Evolutionary conservation across 2,888 invertebrate species (phyloP), one percentile per base, ranked within the genome.

Genomic region (Pollenia amentaria): DNA sequence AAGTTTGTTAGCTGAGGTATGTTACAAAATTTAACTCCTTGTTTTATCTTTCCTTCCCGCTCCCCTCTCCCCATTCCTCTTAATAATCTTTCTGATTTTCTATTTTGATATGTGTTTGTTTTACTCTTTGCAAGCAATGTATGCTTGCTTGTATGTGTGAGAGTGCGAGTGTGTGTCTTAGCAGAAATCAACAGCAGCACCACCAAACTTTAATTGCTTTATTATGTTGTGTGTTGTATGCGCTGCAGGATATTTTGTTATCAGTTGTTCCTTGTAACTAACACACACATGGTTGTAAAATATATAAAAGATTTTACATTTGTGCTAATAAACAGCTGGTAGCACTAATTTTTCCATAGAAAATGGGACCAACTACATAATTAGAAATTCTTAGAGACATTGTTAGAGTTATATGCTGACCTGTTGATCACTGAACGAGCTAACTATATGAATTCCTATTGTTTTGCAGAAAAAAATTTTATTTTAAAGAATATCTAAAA

Each of bases 141-240:
- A 21, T 11, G 38, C 16, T 6, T 12, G 11, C 3, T n/a, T 73
- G 38, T 16, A 6, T 21, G 18, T 21, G 18, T 60, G 10, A 60
- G 38, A 16, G 16, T 51, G 44, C 9, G 44, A 21, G 38, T 69
- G 48, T 62, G 16, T 57, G 51, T 38, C 29, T 55, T n/a, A 69
- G 53, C 18, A 21, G 12, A 46, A 67, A 69, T 38, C 48, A 62
- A 21, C 21, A 16, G 7, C 53, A 65, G 70, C 12, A 18, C 48
- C 69, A 69, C 53, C 83, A 86, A 86, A 83, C 70, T 83, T 83
- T 86, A 86, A 86, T 86, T 86, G 87, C 87, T 87, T 87, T 87
- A 87, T 87, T 87, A 87, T 87, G 87, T 87, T 77, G 84, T 72
- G 67, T 80, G 84, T 67, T 80, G 87, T 77, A 67, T 73, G 65